Evolutionary conservation across 1,140 invertebrate genomes (phyloP).

Genomic region (Cydia splendana): DNA sequence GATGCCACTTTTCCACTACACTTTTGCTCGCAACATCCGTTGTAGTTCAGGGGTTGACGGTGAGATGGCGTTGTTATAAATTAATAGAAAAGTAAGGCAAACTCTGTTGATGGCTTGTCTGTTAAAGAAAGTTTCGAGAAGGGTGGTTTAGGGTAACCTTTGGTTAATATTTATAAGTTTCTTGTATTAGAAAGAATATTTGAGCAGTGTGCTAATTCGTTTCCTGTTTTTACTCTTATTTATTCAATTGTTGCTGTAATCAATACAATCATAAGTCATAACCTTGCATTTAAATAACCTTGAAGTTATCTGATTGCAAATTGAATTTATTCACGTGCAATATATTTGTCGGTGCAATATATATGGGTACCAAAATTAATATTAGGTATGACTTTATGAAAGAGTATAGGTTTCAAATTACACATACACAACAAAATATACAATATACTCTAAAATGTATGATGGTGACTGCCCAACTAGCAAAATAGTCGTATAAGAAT

Average conservation of each 20-base stretch:
- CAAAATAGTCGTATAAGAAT: too few relatives aligned
- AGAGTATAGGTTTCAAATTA: too few relatives aligned
- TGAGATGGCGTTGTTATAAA: slow-evolving; percentile 70
- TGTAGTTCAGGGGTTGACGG: slow-evolving; percentile 57
- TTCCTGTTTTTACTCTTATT: slow-evolving; percentile 33
- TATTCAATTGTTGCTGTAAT: slow-evolving; percentile 31
- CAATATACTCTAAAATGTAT: too few relatives aligned
- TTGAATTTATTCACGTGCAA: neutral
- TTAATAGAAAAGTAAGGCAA: slow-evolving; percentile 22
- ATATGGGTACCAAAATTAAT: too few relatives aligned
- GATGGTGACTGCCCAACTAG: too few relatives aligned
- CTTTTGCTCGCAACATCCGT: slow-evolving; percentile 13
- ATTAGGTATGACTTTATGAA: too few relatives aligned
- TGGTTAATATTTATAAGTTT: slow-evolving; percentile 6
- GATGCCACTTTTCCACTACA: slow-evolving; percentile 18
- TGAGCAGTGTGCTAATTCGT: neutral
- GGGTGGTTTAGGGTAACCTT: neutral
- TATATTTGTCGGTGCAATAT: neutral
- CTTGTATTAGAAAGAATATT: neutral
- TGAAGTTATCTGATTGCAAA: slow-evolving; percentile 12
- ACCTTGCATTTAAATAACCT: slow-evolving; percentile 11
- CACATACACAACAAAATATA: too few relatives aligned
- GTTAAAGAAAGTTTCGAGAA: neutral
- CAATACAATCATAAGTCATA: slow-evolving; percentile 31
- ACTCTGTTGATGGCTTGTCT: neutral